Evolutionary conservation across 2,113 vertebrate genomes (phyloP), one percentile per base, ranked within the genome.

Genomic region (Falco punctatus): DNA sequence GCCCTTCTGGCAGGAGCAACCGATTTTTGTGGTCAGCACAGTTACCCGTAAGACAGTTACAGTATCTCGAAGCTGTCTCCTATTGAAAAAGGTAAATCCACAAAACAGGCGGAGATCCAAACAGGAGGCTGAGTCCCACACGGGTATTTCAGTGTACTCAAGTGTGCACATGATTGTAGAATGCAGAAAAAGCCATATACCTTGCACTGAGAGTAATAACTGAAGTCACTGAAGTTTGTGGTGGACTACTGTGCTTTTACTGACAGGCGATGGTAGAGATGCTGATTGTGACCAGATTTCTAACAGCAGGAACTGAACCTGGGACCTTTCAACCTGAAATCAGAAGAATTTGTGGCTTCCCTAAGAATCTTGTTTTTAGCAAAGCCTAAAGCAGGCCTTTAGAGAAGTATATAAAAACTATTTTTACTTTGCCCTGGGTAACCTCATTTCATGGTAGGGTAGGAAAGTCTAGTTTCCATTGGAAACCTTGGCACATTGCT

Each of bases 101-200:
- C 44, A 54, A 46, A 49, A 5, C 15, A 74, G 23, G 54, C 35
- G 51, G 21, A 4, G 23, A 72, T 55, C 15, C 55, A 28, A 67
- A 42, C 2, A 22, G 61, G 51, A 67, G 44, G 51, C 51, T n/a
- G 51, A 73, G 51, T 9, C 44, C 51, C 55, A 21, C 64, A 30
- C 19, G 11, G 10, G 44, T 20, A 28, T 13, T 40, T n/a, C 24
- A 1, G 22, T 16, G 32, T 20, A 49, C 51, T 52, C 38, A 10
- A 18, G 32, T 2, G 14, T 0, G 4, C 4, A 20, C 0, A 30
- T 33, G 55, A 30, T 2, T 32, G 69, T 8, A 42, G 26, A 30
- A 40, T 1, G 32, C 57, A 57, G 15, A 7, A 61, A 55, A 55
- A 27, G 32, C 51, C 65, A 64, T 27, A 8, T 22, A 42, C 15